Conservation (phyloP, 2,797 vertebrate genomes). For the Epinephelus awoara region DNA sequence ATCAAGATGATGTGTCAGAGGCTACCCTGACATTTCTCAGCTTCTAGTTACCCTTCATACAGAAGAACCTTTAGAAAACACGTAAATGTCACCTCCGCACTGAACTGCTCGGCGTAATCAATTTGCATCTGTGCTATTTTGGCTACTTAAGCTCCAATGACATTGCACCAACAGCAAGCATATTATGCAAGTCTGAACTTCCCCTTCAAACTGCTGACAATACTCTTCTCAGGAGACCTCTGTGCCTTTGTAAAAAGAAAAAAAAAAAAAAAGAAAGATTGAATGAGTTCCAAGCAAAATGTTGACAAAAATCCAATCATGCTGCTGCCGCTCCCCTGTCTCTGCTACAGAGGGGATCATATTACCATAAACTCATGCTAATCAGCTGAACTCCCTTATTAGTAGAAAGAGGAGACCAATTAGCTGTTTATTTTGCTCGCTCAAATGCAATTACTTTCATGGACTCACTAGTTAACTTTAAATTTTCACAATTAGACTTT, state of each 20-base stretch:
- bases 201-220: constrained; percentile 61
- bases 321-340: constrained; percentile 37
- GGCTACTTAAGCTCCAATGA: constrained; percentile 43
- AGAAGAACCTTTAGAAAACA: constrained; percentile 35
- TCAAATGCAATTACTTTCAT: constrained; percentile 41
- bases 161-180: constrained; percentile 48
- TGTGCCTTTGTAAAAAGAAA: constrained; percentile 37
- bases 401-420: constrained; percentile 53
- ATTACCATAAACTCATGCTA: constrained; percentile 66
- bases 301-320: constrained; percentile 63
- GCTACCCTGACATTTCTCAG: constrained; percentile 35
- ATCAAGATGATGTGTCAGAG: constrained; percentile 26
- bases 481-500: constrained; percentile 1
- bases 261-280: constrained; percentile 13
- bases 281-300: constrained; percentile 54
- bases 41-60: constrained; percentile 20
- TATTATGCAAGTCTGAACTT: constrained; percentile 56
- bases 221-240: constrained; percentile 41
- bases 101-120: constrained; percentile 44
- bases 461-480: constrained; percentile 20
- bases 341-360: constrained; percentile 39
- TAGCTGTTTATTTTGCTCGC: constrained; percentile 53
- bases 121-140: constrained; percentile 47
- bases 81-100: constrained; percentile 60
- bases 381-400: constrained; percentile 55